Evolutionary conservation across 2,797 vertebrate genomes (phyloP), one percentile per base, ranked within the genome.

Genomic region (Tragopan temminckii): DNA sequence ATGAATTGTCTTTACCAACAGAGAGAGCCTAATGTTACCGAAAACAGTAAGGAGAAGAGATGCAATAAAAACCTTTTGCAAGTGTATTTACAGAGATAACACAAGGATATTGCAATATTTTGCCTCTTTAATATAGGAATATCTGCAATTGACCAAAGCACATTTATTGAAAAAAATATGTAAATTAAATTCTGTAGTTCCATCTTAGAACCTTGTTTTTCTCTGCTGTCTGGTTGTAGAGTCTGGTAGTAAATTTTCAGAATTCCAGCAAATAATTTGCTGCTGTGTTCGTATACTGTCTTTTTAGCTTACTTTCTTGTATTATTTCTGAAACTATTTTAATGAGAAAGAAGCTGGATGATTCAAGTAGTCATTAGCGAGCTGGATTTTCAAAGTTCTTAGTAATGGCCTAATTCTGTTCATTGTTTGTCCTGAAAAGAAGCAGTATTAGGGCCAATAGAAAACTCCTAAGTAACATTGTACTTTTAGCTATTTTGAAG

Each of bases 21-120:
- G 63, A 93, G 42, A 93, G 85, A 33, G n/a, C 82, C 66, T 93
- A 95, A 40, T 25, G n/a, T 80, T 94, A 78, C 82, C 82, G 80
- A 89, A 94, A 93, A 79, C 80, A 89, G 70, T 36, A 80, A 94
- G 27, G 21, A 85, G 80, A 94, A 84, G 15, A 82, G 57, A 67
- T 25, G 61, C 52, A 93, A 79, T 25, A 55, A 48, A 78, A 81
- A 67, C 10, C 9, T 89, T 85, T 66, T 43, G 24, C 33, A 18
- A 23, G 53, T 25, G 20, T 82, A 68, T 48, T n/a, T 55, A n/a
- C 6, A 38, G 58, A 14, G 9, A 27, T 86, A 52, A 7, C 52
- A 7, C 27, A 18, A 24, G 55, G 31, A 29, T 82, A 72, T 48
- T 35, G 64, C 31, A 70, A 57, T 33, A 46, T 43, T 8, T 4